Conservation (phyloP, 2,888 invertebrate genomes). For the Coremacera marginata region DNA sequence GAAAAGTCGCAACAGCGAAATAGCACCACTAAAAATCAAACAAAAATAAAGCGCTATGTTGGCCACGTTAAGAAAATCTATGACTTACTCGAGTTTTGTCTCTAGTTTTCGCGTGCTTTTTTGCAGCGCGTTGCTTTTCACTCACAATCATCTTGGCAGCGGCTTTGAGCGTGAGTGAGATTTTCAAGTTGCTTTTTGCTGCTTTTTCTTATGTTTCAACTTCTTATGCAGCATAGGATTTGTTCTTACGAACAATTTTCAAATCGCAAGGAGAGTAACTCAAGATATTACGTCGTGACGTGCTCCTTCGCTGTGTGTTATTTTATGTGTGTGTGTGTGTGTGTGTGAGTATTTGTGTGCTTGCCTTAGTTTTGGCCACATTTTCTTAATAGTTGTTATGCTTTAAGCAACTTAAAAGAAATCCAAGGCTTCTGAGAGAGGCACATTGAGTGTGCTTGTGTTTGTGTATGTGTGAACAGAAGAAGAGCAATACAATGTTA, state of each 20-base stretch:
- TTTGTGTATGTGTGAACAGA: no score
- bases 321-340: not conserved
- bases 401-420: not conserved
- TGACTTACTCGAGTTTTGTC: not conserved
- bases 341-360: slow-evolving; percentile 1
- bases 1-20: not conserved
- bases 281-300: not conserved
- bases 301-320: not conserved
- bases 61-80: not conserved
- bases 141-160: not conserved
- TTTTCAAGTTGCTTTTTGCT: not conserved
- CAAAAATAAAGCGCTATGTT: not conserved
- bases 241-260: no score
- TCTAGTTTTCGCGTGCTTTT: not conserved
- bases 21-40: not conserved
- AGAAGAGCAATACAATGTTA: no score
- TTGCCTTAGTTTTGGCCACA: not conserved
- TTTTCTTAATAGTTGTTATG: not conserved
- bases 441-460: no score
- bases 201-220: not conserved
- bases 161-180: not conserved
- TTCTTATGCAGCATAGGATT: no score
- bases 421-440: not conserved
- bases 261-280: not conserved
- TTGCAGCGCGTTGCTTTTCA: not conserved